Evolutionary conservation across 2,113 vertebrate species (phyloP), one percentile per base, ranked within the genome.

Genomic region (Struthio camelus): DNA sequence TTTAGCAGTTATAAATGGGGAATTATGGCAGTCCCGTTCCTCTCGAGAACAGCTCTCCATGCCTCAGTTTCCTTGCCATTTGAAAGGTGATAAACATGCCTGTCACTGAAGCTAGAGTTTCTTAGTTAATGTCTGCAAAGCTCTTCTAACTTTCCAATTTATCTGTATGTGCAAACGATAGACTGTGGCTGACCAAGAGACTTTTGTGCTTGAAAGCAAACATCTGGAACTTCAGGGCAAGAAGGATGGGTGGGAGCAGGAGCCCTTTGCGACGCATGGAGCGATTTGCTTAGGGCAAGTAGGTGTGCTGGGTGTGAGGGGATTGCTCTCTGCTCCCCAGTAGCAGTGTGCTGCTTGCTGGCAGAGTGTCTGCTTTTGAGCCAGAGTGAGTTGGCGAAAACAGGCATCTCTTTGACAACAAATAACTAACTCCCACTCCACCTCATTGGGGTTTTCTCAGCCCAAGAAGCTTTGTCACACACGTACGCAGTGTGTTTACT

Each of bases 381-480:
- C 40, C 65, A 79, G 27, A 11, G n/a, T 12, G 65, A 87, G 83
- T 12, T 81, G 66, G 54, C 61, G 88, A 71, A 48, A 79, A 42
- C 51, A 82, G 51, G 50, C 58, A 15, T 85, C 78, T 16, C 76
- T 93, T n/a, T 85, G 78, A 78, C 89, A 91, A 75, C 94, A 95
- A 94, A 77, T 58, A 82, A 27, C 46, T 80, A 61, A 85, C 94
- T 92, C 93, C 80, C 75, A 82, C 92, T 92, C 78, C 40, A 36
- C 75, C 84, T 89, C 94, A 69, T 2, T 1, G 22, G 56, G 82
- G 27, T 90, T 92, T 92, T 76, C 71, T 88, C 89, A 82, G 85
- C 86, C 80, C 80, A n/a, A 22, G 91, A 58, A 95, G 94, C 91
- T 92, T 73, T 90, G 82, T 71, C 79, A 80, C 64, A 71, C 89